Evolutionary conservation across 2,797 vertebrate genomes (phyloP).

Genomic region (Poecilia velifera): DNA sequence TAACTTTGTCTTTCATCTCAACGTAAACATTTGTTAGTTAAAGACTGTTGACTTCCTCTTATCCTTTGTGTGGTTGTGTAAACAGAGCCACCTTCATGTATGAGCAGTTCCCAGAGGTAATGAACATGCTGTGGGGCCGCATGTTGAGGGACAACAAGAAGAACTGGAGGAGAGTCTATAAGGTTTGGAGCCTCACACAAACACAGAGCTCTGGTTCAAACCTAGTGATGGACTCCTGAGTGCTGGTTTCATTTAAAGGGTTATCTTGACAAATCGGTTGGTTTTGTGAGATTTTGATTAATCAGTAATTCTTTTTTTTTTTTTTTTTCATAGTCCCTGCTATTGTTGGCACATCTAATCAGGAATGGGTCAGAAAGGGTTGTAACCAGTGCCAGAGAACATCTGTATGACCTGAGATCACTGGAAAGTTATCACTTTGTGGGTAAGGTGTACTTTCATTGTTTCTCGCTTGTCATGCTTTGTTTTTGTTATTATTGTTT

Average conservation of each 20-base stretch:
- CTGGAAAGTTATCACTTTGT: constrained; percentile 99
- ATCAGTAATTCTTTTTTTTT: constrained; percentile 1
- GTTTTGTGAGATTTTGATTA: constrained; percentile 6
- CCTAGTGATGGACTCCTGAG: background rate
- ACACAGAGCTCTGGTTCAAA: background rate
- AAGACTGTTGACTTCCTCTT: background rate
- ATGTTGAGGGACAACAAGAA: constrained; percentile 99
- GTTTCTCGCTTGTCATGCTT: background rate
- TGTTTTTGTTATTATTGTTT: constrained; percentile 46
- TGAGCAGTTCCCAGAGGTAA: constrained; percentile 98
- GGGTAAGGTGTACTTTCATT: constrained; percentile 83
- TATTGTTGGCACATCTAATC: constrained; percentile 96
- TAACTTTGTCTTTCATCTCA: too few relatives aligned
- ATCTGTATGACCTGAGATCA: constrained; percentile 98
- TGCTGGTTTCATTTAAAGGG: constrained; percentile 13
- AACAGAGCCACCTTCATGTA: constrained; percentile 93
- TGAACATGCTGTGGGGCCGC: constrained; percentile 98
- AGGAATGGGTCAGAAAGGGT: constrained; percentile 98
- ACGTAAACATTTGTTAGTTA: background rate
- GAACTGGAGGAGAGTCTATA: constrained; percentile 99
- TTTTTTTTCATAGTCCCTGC: constrained; percentile 85
- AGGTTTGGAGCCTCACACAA: constrained; percentile 79
- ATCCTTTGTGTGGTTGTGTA: constrained; percentile 10
- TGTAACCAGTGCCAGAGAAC: constrained; percentile 98
- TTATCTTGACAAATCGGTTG: background rate